Percentiles rank a stretch among this genome's conserved stretches.
phyloP scores from a whole-genome alignment of 2,113 vertebrate genomes.

The Gymnogyps californianus region DNA sequence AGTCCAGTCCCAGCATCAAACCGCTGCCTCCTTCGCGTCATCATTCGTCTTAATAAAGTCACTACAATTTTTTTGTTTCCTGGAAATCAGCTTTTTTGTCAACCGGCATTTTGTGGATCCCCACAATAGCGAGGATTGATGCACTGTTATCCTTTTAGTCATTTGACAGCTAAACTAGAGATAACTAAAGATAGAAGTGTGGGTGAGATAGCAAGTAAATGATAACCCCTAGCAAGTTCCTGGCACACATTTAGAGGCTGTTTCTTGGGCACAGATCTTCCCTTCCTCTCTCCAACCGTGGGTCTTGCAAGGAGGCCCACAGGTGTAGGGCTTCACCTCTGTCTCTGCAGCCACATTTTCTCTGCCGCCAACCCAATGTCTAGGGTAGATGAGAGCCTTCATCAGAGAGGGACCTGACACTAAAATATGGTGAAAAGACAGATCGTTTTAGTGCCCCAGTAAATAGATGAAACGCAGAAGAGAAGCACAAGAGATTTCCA shows the following conservation, averaged over 20 bases:
- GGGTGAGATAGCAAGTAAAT: neutral
- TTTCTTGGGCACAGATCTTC: neutral
- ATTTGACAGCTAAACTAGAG: neutral
- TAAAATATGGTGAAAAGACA: neutral
- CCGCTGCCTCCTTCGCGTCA: rapidly evolving
- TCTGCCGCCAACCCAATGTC: neutral
- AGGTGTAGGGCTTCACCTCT: neutral
- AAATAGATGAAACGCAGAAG: neutral
- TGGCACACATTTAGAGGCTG: neutral
- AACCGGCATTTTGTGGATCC: neutral
- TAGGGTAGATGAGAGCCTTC: neutral
- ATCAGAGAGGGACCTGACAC: neutral
- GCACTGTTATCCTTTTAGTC: neutral
- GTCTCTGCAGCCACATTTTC: neutral
- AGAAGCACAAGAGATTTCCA: slow-evolving; percentile 15
- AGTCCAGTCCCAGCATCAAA: neutral
- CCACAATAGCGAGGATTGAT: neutral
- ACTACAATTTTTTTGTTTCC: neutral
- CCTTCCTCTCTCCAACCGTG: rapidly evolving
- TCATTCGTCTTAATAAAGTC: neutral
- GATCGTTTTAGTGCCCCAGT: neutral
- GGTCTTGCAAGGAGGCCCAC: neutral
- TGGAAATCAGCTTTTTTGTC: neutral
- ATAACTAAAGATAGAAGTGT: neutral
- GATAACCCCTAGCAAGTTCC: neutral